Percentiles rank a stretch among this genome's conserved stretches.
These are phyloP conservation scores for Gallinago undulata DNA, from an alignment of 2,113 vertebrate species.

Conservation along the genomic window DNA sequence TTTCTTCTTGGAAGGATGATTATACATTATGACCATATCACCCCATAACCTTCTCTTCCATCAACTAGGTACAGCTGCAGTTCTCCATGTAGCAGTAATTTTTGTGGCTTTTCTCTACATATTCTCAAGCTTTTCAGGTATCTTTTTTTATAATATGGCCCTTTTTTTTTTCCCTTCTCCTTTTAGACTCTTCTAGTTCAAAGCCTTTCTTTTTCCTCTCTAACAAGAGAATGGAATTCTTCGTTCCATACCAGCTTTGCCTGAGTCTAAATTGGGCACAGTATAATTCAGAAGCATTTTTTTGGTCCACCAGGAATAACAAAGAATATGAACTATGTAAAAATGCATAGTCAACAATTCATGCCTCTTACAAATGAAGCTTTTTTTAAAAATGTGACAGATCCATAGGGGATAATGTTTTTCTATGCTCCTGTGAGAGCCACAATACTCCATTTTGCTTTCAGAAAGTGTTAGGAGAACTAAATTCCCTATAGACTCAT, in stretches of 20 bases:
- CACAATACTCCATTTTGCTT: constrained; percentile 15
- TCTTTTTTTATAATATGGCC: not conserved
- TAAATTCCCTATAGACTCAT: constrained; percentile 30
- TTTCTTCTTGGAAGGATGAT: not conserved
- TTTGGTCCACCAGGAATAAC: constrained; percentile 13
- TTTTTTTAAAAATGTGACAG: constrained; percentile 36
- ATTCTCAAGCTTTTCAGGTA: not conserved
- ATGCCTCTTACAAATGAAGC: not conserved
- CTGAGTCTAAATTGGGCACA: not conserved
- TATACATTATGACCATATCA: not conserved
- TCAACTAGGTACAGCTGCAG: not conserved
- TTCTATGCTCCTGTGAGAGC: constrained; percentile 5
- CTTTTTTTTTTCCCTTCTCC: not conserved
- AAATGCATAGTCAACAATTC: constrained; percentile 38
- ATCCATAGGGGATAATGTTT: constrained; percentile 18
- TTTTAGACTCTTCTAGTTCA: not conserved
- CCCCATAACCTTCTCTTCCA: not conserved
- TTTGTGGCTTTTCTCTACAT: not conserved
- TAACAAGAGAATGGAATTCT: not conserved
- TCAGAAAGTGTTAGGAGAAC: constrained; percentile 10
- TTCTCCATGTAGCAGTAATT: not conserved
- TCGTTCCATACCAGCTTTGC: not conserved
- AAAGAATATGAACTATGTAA: constrained; percentile 3
- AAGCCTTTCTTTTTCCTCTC: not conserved
- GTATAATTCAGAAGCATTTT: constrained; percentile 2